phyloP scores from a whole-genome alignment of 2,888 invertebrate species.

The Mycalesis mineus region DNA sequence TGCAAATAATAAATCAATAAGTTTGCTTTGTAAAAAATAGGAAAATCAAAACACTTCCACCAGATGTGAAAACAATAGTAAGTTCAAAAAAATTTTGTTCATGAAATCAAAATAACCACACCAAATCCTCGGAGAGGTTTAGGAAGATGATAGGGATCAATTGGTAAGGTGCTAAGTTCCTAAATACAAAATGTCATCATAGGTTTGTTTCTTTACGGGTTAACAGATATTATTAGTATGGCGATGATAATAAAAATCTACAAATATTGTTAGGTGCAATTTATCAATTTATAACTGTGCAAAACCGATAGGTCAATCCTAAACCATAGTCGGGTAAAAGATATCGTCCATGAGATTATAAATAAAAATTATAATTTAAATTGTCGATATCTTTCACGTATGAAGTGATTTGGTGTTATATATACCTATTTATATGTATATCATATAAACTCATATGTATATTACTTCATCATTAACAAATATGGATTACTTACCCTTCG shows the following conservation, averaged over 20 bases:
- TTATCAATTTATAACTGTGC: constrained; percentile 66
- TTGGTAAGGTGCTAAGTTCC: constrained; percentile 70
- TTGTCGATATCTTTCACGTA: constrained; percentile 63
- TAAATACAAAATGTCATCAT: constrained; percentile 43
- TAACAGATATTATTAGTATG: constrained; percentile 48
- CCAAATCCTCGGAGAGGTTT: constrained; percentile 77
- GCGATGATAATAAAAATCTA: constrained; percentile 69
- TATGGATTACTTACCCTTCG: constrained; percentile 89
- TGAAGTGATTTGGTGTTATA: constrained; percentile 66
- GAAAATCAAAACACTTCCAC: constrained; percentile 79
- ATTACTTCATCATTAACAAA: constrained; percentile 20
- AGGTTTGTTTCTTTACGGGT: constrained; percentile 40
- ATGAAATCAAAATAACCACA: constrained; percentile 73
- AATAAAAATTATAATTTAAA: constrained; percentile 25
- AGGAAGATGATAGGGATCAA: constrained; percentile 71
- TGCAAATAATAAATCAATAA: constrained; percentile 63
- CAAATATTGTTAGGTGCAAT: constrained; percentile 71
- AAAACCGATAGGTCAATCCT: constrained; percentile 60
- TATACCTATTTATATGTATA: constrained; percentile 33
- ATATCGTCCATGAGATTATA: constrained; percentile 43
- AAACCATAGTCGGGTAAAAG: constrained; percentile 59
- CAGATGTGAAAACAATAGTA: constrained; percentile 69
- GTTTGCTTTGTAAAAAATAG: constrained; percentile 69
- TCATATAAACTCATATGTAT: not conserved
- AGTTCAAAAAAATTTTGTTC: constrained; percentile 55